These are phyloP conservation scores for Nicator chloris DNA, from an alignment of 2,113 vertebrate species.

Conservation along the genomic window DNA sequence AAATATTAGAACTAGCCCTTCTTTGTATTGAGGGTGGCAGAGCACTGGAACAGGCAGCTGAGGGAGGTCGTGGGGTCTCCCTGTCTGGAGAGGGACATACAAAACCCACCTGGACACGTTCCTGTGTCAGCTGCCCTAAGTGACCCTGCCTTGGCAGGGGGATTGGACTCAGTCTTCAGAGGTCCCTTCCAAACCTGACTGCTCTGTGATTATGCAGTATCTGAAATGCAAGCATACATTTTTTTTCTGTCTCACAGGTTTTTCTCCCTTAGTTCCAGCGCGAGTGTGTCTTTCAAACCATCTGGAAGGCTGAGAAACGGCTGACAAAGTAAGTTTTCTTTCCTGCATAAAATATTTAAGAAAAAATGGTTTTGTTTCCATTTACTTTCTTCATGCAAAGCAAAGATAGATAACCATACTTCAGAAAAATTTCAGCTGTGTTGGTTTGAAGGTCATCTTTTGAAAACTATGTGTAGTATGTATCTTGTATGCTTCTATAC, in stretches of 20 bases:
- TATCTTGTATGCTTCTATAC: not conserved
- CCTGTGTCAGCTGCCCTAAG: not conserved
- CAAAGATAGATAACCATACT: not conserved
- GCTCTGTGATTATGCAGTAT: not conserved
- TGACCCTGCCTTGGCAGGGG: not conserved
- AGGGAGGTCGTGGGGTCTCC: not conserved
- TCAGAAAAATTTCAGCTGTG: not conserved
- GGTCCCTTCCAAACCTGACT: not conserved
- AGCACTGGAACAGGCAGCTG: not conserved
- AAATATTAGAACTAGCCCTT: not conserved
- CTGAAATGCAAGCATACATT: not conserved
- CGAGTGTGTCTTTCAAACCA: not conserved
- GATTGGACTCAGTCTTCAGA: not conserved
- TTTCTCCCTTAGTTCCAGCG: not conserved
- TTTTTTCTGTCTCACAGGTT: not conserved
- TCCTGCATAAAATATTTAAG: not conserved
- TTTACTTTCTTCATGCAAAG: not conserved
- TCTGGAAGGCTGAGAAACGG: not conserved
- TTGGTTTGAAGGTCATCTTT: not conserved
- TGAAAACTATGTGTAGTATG: constrained; percentile 8
- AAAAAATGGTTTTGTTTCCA: not conserved
- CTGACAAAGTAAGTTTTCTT: not conserved
- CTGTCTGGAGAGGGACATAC: not conserved
- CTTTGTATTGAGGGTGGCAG: not conserved
- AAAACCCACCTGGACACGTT: not conserved